Base-by-base conservation (phyloP, 2,888 invertebrate genomes). In the Agrilus cyanescens region DNA sequence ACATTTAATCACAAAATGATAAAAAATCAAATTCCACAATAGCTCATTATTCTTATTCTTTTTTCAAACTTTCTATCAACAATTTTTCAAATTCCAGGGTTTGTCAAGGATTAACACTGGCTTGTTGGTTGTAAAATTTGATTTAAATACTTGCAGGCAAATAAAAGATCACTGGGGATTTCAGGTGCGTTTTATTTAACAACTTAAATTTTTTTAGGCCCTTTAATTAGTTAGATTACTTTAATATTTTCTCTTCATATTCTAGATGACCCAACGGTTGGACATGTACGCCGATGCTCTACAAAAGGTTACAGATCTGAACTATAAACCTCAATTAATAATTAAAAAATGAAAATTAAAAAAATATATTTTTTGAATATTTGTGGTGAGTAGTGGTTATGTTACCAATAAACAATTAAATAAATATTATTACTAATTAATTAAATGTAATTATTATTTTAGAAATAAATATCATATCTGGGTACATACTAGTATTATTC, bases 121-220 rank as follows among this genome's bases (percentile, higher is more conserved):
- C 3, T 69, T 98, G 7, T 71, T 98, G 6, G 75, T 98, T 4
- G 77, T 80, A 2, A 86, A 96, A 67, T 57, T 96, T 53, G 96
- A 98, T 68, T 72, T 98, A 47, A 98, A 98, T 68, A 68, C 94
- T 41, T 94, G 93, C 60, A 76, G 95, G 31, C 97, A 98, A 72
- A 74, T 86, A 2, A 90, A 84, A 64, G 97, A 98, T 60, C 74
- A 77, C 50, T 97, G 95, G 95, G 85, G 89, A 43, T 94, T 96
- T 64, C 78, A 83, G 63, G 85, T 85, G 62, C 67, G 70, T 37
- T 10, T n/a, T n/a, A n/a, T n/a, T n/a, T 16, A 4, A 38, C 29
- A 31, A 31, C 16, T n/a, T 25, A 2, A 20, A 6, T 20, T 20
- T 20, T 25, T 32, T 32, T 20, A 20, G 7, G 5, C 5, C 7